Conservation (phyloP, 2,888 invertebrate species). For the Eristalis arbustorum region DNA sequence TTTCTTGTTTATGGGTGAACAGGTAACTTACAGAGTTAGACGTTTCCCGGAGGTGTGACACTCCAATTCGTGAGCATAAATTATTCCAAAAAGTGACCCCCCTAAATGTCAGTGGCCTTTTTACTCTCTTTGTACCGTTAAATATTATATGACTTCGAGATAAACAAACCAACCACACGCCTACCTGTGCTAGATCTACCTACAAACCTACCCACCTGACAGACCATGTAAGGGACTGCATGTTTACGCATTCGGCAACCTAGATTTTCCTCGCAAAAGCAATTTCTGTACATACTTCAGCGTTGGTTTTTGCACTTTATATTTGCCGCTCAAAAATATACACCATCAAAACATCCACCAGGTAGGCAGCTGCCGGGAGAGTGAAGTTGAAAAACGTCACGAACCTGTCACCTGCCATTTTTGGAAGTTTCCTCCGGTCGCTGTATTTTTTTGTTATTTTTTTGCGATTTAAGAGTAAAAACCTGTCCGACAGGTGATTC, state of each 20-base stretch:
- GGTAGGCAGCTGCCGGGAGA: not conserved
- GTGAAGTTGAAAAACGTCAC: conserved; percentile 2
- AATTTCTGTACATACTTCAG: not conserved
- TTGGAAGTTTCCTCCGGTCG: conserved; percentile 26
- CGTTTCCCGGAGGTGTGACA: not conserved
- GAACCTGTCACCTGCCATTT: conserved; percentile 49
- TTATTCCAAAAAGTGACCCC: not conserved
- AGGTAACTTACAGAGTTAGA: not conserved
- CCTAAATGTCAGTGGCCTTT: not conserved
- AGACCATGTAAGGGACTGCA: not conserved
- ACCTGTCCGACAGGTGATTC: conserved; percentile 64
- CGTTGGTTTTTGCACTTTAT: not conserved
- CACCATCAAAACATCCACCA: not conserved
- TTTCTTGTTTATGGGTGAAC: conserved; percentile 8
- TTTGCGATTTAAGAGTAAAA: conserved; percentile 27
- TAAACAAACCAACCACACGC: not conserved
- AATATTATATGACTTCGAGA: not conserved
- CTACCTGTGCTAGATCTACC: not conserved
- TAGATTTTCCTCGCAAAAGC: not conserved
- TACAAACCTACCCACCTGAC: not conserved
- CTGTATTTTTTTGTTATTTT: not conserved
- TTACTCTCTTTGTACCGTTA: not conserved
- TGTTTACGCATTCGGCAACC: not conserved
- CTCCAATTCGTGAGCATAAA: not conserved
- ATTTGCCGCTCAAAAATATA: not conserved